These are phyloP conservation scores for Meteorus sp. DNA, from an alignment of 1,140 invertebrate species.

Conservation along the genomic window DNA sequence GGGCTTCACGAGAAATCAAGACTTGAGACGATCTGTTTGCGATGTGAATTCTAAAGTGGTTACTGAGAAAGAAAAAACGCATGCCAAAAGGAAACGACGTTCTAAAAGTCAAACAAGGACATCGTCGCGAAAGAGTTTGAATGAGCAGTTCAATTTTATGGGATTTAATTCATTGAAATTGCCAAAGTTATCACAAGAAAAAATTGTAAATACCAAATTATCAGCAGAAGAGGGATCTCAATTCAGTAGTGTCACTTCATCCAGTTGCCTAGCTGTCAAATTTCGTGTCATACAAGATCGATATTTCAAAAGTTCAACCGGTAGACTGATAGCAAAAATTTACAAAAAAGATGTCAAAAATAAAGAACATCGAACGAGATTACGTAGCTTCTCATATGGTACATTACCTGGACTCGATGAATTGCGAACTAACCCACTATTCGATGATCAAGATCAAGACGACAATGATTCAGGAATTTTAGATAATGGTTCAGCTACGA, in stretches of 20 bases:
- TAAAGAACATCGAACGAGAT: slow-evolving; percentile 63
- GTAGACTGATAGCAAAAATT: slow-evolving; percentile 69
- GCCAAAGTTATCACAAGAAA: slow-evolving; percentile 26
- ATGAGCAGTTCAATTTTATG: slow-evolving; percentile 47
- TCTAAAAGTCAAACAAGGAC: slow-evolving; percentile 52
- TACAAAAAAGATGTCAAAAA: slow-evolving; percentile 62
- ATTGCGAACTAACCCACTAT: slow-evolving; percentile 66
- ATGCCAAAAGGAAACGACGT: slow-evolving; percentile 45
- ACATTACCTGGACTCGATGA: slow-evolving; percentile 73
- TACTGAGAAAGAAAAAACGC: slow-evolving; percentile 42
- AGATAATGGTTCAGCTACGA: slow-evolving; percentile 71
- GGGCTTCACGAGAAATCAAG: slow-evolving; percentile 40
- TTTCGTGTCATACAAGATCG: slow-evolving; percentile 72
- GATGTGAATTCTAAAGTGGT: slow-evolving; percentile 49
- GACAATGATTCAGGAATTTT: slow-evolving; percentile 77
- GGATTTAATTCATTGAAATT: slow-evolving; percentile 36
- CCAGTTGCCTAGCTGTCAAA: slow-evolving; percentile 68
- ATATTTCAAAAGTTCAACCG: slow-evolving; percentile 68
- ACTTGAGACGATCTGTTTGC: slow-evolving; percentile 47
- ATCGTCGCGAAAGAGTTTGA: slow-evolving; percentile 32
- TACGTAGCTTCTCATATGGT: slow-evolving; percentile 76
- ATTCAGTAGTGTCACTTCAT: slow-evolving; percentile 58
- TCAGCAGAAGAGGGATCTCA: slow-evolving; percentile 27
- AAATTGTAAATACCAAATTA: not conserved
- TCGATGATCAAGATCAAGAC: slow-evolving; percentile 66